Evolutionary conservation across 1,140 invertebrate species (phyloP), one percentile per base, ranked within the genome.

Genomic region (Bombus pyrosoma): DNA sequence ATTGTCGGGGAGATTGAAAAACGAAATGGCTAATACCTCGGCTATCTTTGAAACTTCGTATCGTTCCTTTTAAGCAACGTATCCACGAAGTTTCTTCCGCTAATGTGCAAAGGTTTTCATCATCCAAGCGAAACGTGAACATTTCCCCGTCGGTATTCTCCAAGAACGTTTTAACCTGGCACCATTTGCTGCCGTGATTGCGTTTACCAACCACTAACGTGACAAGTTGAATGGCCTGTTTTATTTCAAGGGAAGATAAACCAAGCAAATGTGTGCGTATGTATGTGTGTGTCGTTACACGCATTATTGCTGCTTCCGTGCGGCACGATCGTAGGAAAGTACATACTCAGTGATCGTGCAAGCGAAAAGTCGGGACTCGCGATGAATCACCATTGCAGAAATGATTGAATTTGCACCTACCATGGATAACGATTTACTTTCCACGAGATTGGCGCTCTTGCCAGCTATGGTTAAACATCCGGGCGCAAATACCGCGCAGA

Each of bases 221-320:
- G 34, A 84, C 72, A n/a, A 89, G 85, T 85, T 87, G 82, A 82
- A 85, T 34, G 43, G 86, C 78, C 82, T 87, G 69, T 89, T 81
- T 87, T 53, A 89, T 74, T 68, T 73, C 73, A 80, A 83, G 39
- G 37, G 32, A 86, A 76, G 79, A 86, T 74, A 76, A 86, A 69
- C 62, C 43, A 75, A 59, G 71, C 43, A 25, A 47, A 62, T 57
- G 59, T 66, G 10, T 32, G 10, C 13, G 62, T 39, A 13, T 37
- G 9, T 69, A 3, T 12, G 34, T 25, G 43, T 15, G 53, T 22
- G 41, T 57, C n/a, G n/a, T 34, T 47, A 22, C 43, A 25, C 18
- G 39, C 9, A 18, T 43, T 37, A 9, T 53, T 64, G 39, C 32
- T 37, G 68, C 76, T 74, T 64, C 57, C 22, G 37, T 34, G 39